Evolutionary conservation across 2,888 invertebrate species (phyloP).

Genomic region (Seira sanloemensis): DNA sequence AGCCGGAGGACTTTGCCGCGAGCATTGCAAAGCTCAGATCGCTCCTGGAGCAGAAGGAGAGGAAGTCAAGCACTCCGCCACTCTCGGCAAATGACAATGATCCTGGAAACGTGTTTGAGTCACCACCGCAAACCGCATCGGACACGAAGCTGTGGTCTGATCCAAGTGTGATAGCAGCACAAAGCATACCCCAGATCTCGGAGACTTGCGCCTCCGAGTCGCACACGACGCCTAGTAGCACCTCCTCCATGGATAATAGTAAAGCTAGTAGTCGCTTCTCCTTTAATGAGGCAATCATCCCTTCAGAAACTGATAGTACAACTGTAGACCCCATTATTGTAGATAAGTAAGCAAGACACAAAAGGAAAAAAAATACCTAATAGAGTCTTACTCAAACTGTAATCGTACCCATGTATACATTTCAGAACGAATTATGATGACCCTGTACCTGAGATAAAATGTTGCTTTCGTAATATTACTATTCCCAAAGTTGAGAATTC

Average conservation of each 20-base stretch:
- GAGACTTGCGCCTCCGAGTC: slow-evolving; percentile 49
- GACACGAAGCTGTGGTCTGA: not conserved
- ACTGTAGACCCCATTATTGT: slow-evolving; percentile 51
- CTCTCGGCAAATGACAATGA: slow-evolving; percentile 25
- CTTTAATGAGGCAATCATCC: slow-evolving; percentile 47
- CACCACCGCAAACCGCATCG: slow-evolving; percentile 2
- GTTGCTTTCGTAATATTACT: slow-evolving; percentile 74
- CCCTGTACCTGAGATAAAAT: slow-evolving; percentile 68
- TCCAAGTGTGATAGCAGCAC: not conserved
- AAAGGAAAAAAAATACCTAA: not conserved
- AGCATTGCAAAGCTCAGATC: slow-evolving; percentile 84
- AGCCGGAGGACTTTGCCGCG: slow-evolving; percentile 83
- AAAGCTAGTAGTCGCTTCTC: slow-evolving; percentile 56
- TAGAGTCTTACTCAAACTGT: not conserved
- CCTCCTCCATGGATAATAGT: slow-evolving; percentile 57
- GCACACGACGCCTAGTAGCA: slow-evolving; percentile 47
- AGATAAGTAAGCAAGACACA: slow-evolving; percentile 24
- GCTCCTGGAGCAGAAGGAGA: slow-evolving; percentile 79
- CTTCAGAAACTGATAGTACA: slow-evolving; percentile 57
- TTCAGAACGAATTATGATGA: slow-evolving; percentile 54
- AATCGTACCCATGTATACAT: not conserved
- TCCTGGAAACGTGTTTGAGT: slow-evolving; percentile 49
- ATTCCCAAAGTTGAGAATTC: slow-evolving; percentile 75
- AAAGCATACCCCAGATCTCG: slow-evolving; percentile 43
- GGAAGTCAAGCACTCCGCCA: slow-evolving; percentile 58